Evolutionary conservation across 2,888 invertebrate genomes (phyloP).

Genomic region (Drosophila tanythrix): DNA sequence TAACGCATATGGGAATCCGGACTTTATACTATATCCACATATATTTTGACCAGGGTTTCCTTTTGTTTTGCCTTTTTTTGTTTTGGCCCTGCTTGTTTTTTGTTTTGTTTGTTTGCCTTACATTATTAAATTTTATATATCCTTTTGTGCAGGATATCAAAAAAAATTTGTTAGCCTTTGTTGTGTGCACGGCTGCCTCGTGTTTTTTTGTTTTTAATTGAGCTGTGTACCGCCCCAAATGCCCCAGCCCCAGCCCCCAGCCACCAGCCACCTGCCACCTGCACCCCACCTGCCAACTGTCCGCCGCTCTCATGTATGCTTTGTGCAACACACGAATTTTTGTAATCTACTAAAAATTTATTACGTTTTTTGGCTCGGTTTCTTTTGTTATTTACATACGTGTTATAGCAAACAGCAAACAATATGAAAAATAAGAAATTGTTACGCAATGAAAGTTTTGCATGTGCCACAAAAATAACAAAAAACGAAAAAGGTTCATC

Average conservation of each 20-base stretch:
- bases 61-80: slow-evolving; percentile 20
- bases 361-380: slow-evolving; percentile 52
- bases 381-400: slow-evolving; percentile 55
- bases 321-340: slow-evolving; percentile 55
- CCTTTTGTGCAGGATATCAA: slow-evolving; percentile 54
- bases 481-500: slow-evolving; percentile 28
- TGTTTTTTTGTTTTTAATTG: slow-evolving; percentile 65
- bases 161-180: slow-evolving; percentile 72
- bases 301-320: slow-evolving; percentile 35
- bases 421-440: slow-evolving; percentile 12
- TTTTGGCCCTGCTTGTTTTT: slow-evolving; percentile 10
- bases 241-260: neutral
- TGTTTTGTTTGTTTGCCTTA: slow-evolving; percentile 39
- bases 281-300: neutral
- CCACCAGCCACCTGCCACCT: no score
- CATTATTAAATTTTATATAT: slow-evolving; percentile 76
- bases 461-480: slow-evolving; percentile 27
- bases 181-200: slow-evolving; percentile 44
- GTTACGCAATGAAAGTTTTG: slow-evolving; percentile 48
- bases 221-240: slow-evolving; percentile 30
- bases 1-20: slow-evolving; percentile 71
- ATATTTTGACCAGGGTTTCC: slow-evolving; percentile 24
- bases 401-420: slow-evolving; percentile 30
- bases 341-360: slow-evolving; percentile 74
- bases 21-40: slow-evolving; percentile 25